Conservation (phyloP, 2,797 vertebrate genomes). For the Aeoliscus strigatus region DNA sequence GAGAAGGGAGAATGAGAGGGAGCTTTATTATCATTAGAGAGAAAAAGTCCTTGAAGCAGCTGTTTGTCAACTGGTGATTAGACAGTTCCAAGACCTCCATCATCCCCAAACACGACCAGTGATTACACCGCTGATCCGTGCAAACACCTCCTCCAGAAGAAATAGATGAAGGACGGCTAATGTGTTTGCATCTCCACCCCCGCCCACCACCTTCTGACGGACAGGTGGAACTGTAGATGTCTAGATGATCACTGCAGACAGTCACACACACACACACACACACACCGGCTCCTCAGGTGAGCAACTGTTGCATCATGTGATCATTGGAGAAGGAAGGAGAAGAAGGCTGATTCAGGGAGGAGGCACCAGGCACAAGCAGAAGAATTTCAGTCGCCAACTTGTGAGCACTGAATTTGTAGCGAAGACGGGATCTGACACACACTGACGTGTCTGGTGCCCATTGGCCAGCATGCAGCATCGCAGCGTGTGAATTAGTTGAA, state of each 20-base stretch:
- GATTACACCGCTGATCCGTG: slow-evolving; percentile 51
- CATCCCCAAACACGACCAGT: slow-evolving; percentile 36
- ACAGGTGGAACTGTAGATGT: slow-evolving; percentile 31
- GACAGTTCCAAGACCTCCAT: slow-evolving; percentile 38
- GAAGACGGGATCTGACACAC: slow-evolving; percentile 27
- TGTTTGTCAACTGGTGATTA: slow-evolving; percentile 61
- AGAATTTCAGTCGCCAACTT: slow-evolving; percentile 20
- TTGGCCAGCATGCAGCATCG: slow-evolving; percentile 66
- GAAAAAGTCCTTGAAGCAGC: slow-evolving; percentile 41
- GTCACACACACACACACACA: slow-evolving; percentile 27
- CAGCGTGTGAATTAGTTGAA: slow-evolving; percentile 59
- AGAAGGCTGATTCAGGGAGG: slow-evolving; percentile 15
- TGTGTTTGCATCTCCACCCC: slow-evolving; percentile 14
- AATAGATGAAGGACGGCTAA: slow-evolving; percentile 43
- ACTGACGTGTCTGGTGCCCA: slow-evolving; percentile 34
- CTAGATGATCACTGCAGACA: slow-evolving; percentile 39
- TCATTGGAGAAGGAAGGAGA: slow-evolving; percentile 10
- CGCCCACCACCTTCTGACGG: slow-evolving; percentile 5
- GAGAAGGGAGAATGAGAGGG: slow-evolving; percentile 13
- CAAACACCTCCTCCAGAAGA: slow-evolving; percentile 41
- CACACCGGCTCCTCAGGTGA: slow-evolving; percentile 24
- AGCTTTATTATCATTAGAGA: too few species aligned
- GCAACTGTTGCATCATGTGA: slow-evolving; percentile 21
- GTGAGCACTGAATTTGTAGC: slow-evolving; percentile 11
- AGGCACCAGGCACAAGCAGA: slow-evolving; percentile 35